phyloP scores from a whole-genome alignment of 2,113 vertebrate genomes.

The Cyphomyrus plagiostoma region DNA sequence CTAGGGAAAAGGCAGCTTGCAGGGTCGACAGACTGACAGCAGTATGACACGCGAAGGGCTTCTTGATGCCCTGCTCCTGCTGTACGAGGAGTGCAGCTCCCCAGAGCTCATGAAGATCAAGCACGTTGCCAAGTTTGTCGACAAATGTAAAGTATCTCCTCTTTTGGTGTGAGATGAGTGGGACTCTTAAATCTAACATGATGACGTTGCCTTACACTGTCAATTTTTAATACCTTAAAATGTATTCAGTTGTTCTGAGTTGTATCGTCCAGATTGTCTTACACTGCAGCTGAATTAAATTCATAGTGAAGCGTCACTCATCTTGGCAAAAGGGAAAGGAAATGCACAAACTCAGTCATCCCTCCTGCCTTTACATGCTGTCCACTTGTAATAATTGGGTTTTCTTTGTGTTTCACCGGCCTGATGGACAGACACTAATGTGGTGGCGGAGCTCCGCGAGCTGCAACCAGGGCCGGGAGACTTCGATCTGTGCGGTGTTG shows the following conservation, averaged over 20 bases:
- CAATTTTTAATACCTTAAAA: neutral
- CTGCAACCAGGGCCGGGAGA: constrained; percentile 75
- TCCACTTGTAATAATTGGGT: neutral
- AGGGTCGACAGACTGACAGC: constrained; percentile 62
- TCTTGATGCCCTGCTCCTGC: constrained; percentile 79
- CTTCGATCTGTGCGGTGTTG: constrained; percentile 77
- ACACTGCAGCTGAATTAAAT: neutral
- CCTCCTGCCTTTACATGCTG: neutral
- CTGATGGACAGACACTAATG: constrained; percentile 70
- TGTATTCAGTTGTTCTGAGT: neutral
- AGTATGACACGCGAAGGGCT: constrained; percentile 77
- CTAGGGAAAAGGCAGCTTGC: constrained; percentile 73
- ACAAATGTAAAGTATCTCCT: constrained; percentile 73
- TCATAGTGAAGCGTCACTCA: neutral
- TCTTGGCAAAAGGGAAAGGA: neutral
- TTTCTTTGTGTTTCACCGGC: constrained; percentile 26
- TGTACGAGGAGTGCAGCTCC: constrained; percentile 84
- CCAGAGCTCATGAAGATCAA: constrained; percentile 84
- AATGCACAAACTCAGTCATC: neutral
- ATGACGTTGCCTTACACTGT: neutral
- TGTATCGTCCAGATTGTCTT: neutral
- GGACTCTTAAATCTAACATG: neutral
- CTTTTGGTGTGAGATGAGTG: neutral
- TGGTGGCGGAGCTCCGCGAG: constrained; percentile 70
- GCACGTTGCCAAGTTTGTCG: constrained; percentile 82